phyloP scores from a whole-genome alignment of 2,888 invertebrate species.

The Leucophora obtusa region DNA sequence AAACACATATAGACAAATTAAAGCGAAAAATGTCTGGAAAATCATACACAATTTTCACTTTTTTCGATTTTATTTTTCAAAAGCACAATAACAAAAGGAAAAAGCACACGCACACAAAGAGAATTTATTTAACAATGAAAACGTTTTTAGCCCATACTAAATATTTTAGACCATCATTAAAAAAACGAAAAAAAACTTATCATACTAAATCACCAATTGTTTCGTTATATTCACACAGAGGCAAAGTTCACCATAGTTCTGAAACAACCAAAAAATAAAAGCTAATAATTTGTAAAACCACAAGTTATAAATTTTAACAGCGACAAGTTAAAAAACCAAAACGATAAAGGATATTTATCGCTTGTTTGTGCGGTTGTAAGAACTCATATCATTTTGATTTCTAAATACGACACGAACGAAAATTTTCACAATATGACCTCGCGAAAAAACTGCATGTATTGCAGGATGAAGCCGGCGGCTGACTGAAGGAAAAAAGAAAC shows the following conservation, averaged over 20 bases:
- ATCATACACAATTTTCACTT: constrained; percentile 53
- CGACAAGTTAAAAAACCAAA: constrained; percentile 5
- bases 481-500: constrained; percentile 48
- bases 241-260: constrained; percentile 13
- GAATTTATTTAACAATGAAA: constrained; percentile 12
- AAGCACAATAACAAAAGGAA: background rate
- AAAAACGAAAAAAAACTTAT: too few relatives aligned
- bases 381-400: background rate
- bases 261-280: constrained; percentile 9
- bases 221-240: constrained; percentile 1
- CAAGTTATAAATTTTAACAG: constrained; percentile 49
- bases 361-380: background rate
- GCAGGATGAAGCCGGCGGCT: constrained; percentile 55
- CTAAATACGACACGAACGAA: background rate
- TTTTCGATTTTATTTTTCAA: constrained; percentile 10
- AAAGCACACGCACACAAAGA: constrained; percentile 7
- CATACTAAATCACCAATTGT: constrained; percentile 39
- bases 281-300: constrained; percentile 45
- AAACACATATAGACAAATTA: constrained; percentile 32
- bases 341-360: background rate
- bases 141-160: constrained; percentile 18
- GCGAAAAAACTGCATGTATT: constrained; percentile 27
- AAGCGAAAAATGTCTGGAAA: constrained; percentile 60
- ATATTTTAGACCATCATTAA: background rate
- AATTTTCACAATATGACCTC: constrained; percentile 19